Evolutionary conservation across 2,888 invertebrate species (phyloP).

Genomic region (Alitta virens): DNA sequence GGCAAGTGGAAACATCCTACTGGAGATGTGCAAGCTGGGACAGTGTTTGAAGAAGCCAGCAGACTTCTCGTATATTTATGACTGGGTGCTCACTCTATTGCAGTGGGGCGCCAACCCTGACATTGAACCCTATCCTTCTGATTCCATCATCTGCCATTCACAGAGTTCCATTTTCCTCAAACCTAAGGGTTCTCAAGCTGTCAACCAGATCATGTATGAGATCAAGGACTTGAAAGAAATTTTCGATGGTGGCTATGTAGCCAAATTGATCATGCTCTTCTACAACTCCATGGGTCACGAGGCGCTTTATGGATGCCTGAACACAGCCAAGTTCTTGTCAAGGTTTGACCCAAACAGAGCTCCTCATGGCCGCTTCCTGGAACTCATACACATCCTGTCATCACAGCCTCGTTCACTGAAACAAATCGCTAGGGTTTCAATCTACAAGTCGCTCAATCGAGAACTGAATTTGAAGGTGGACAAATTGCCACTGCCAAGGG

Average conservation of each 20-base stretch:
- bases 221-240: conserved; percentile 65
- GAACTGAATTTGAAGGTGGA: conserved; percentile 67
- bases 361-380: conserved; percentile 36
- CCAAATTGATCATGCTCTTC: conserved; percentile 63
- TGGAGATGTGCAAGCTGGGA: conserved; percentile 67
- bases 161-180: conserved; percentile 62
- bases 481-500: conserved; percentile 69
- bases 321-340: conserved; percentile 64
- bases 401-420: conserved; percentile 71
- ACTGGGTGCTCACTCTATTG: conserved; percentile 69
- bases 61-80: conserved; percentile 71
- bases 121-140: conserved; percentile 62
- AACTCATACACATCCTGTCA: conserved; percentile 65
- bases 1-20: conserved; percentile 63
- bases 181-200: conserved; percentile 59
- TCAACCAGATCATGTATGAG: conserved; percentile 68
- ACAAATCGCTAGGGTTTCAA: conserved; percentile 70
- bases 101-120: conserved; percentile 76
- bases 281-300: conserved; percentile 66
- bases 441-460: conserved; percentile 68
- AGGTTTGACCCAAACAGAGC: conserved; percentile 62
- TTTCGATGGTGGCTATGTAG: conserved; percentile 66
- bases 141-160: conserved; percentile 60
- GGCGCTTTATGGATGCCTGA: conserved; percentile 69
- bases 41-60: conserved; percentile 66